These are phyloP conservation scores for Neoascia interrupta DNA, from an alignment of 2,888 invertebrate species.

Conservation along the genomic window DNA sequence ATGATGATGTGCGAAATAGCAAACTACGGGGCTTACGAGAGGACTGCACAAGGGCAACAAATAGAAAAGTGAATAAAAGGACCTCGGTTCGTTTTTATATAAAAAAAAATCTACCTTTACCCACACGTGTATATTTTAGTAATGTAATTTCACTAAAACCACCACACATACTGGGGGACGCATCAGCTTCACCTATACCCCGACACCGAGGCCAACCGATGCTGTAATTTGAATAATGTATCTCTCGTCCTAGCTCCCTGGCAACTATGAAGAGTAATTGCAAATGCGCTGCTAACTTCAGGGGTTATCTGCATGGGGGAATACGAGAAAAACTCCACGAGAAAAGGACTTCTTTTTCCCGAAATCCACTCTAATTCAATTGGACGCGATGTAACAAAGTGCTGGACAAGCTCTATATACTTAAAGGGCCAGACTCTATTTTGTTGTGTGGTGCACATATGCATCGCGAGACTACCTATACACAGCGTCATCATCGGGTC, in stretches of 20 bases:
- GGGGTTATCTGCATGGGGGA: background rate
- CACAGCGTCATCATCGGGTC: slow-evolving; percentile 12
- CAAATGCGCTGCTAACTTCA: slow-evolving; percentile 58
- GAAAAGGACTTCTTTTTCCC: background rate
- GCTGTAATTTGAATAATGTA: slow-evolving; percentile 67
- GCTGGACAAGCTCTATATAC: slow-evolving; percentile 33
- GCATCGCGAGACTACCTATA: background rate
- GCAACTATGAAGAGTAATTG: slow-evolving; percentile 61
- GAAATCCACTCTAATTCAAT: slow-evolving; percentile 66
- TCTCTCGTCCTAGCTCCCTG: slow-evolving; percentile 41
- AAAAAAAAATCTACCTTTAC: no score
- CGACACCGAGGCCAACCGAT: slow-evolving; percentile 20
- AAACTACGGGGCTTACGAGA: background rate
- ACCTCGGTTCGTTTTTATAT: slow-evolving; percentile 38
- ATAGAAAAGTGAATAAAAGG: slow-evolving; percentile 9
- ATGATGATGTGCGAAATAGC: slow-evolving; percentile 43
- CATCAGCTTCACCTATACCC: no score
- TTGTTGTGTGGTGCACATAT: slow-evolving; percentile 5
- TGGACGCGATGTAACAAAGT: slow-evolving; percentile 63
- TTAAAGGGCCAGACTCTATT: slow-evolving; percentile 40
- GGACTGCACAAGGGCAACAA: slow-evolving; percentile 9
- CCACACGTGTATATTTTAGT: slow-evolving; percentile 16
- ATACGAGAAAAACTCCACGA: slow-evolving; percentile 20
- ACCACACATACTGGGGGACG: slow-evolving; percentile 19
- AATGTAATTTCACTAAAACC: slow-evolving; percentile 65